phyloP scores from a whole-genome alignment of 2,113 vertebrate genomes.

The Lophius piscatorius region DNA sequence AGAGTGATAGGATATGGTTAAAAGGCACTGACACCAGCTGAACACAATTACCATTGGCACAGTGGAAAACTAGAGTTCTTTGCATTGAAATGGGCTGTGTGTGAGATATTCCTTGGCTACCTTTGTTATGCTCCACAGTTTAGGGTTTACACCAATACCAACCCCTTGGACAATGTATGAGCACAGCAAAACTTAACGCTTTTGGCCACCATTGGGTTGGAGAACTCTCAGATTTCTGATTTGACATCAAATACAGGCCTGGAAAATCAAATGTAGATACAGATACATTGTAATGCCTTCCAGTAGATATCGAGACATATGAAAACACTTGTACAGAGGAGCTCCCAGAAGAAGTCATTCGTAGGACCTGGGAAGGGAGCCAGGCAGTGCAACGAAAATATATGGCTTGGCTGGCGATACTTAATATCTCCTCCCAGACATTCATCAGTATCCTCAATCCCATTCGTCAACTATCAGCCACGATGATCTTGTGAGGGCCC shows the following conservation, averaged over 20 bases:
- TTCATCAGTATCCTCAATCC: fast-evolving
- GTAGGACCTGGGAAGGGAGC: conserved; percentile 4
- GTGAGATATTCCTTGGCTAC: background rate
- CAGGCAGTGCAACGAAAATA: background rate
- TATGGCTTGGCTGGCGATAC: background rate
- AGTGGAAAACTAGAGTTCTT: background rate
- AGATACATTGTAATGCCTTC: conserved; percentile 30
- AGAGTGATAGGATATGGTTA: background rate
- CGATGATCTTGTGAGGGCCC: background rate
- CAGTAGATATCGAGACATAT: conserved; percentile 16
- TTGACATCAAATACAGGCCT: background rate
- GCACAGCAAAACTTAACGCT: no score
- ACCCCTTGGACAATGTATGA: background rate
- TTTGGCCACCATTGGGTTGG: no score
- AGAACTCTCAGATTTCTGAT: background rate
- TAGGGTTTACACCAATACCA: background rate
- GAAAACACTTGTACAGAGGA: background rate
- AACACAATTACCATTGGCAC: conserved; percentile 5
- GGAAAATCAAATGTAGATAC: conserved; percentile 2
- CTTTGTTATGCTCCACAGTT: background rate
- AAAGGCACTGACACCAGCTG: background rate
- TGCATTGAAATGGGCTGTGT: background rate
- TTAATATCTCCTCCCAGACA: background rate
- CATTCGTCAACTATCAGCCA: background rate
- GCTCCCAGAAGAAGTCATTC: background rate